phyloP scores from a whole-genome alignment of 1,140 invertebrate genomes.

The Lycorma delicatula region DNA sequence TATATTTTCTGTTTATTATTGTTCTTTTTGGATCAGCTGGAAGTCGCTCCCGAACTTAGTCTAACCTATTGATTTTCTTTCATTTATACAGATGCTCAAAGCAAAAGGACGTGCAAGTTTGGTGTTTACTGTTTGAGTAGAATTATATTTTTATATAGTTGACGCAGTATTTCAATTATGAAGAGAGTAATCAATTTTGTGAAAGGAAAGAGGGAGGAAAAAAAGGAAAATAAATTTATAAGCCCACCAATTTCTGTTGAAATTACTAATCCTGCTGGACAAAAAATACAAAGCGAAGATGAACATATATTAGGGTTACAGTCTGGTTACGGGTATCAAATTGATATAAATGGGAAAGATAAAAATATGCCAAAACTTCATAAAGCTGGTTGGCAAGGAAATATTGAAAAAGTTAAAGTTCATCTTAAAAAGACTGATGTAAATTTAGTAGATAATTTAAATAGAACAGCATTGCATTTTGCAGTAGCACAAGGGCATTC shows the following conservation, averaged over 20 bases:
- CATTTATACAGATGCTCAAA: not conserved
- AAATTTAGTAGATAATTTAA: conserved; percentile 28
- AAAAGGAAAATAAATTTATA: conserved; percentile 23
- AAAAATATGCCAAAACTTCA: conserved; percentile 33
- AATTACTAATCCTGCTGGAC: conserved; percentile 24
- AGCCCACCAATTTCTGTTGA: conserved; percentile 25
- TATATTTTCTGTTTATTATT: too few relatives aligned
- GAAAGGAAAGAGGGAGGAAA: conserved; percentile 31
- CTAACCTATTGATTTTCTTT: conserved; percentile 3
- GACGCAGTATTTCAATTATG: too few relatives aligned
- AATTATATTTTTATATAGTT: not conserved
- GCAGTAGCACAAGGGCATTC: conserved; percentile 33
- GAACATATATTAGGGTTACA: conserved; percentile 24
- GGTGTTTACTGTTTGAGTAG: not conserved
- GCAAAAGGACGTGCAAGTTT: not conserved
- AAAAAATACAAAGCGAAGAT: conserved; percentile 25
- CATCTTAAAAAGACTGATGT: conserved; percentile 30
- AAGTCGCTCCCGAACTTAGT: too few relatives aligned
- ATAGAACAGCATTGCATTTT: conserved; percentile 32
- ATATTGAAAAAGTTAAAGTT: conserved; percentile 31
- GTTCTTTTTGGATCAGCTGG: too few relatives aligned
- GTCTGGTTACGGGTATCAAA: conserved; percentile 26
- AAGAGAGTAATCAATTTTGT: conserved; percentile 35
- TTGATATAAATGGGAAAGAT: conserved; percentile 32
- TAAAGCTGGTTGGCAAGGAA: conserved; percentile 34